A percentile compares a stretch with the other conserved stretches of the same genome.
Evolutionary conservation across 2,888 invertebrate genomes (phyloP).

Genomic region (Drosophila imparisetae): DNA sequence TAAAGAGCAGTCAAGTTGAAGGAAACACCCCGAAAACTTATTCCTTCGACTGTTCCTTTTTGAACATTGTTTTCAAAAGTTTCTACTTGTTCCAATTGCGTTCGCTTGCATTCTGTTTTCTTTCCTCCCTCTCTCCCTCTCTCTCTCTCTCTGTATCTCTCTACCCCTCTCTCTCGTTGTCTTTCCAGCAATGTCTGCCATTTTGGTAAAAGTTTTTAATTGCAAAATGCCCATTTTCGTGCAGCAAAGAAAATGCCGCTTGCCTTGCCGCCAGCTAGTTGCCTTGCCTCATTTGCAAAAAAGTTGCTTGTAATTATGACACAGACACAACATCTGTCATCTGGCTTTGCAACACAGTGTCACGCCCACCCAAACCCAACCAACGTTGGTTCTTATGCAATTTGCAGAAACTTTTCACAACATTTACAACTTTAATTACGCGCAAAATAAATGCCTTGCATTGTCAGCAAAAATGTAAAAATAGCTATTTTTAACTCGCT

Average conservation of each 20-base stretch:
- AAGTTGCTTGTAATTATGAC: slow-evolving; percentile 69
- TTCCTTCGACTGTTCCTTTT: slow-evolving; percentile 17
- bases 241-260: slow-evolving; percentile 18
- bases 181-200: slow-evolving; percentile 27
- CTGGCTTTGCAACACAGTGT: slow-evolving; percentile 23
- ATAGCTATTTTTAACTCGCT: slow-evolving; percentile 17
- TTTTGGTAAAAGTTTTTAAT: slow-evolving; percentile 67
- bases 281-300: slow-evolving; percentile 16
- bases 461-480: slow-evolving; percentile 31
- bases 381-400: slow-evolving; percentile 55
- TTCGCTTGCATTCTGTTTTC: not conserved
- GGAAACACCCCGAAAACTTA: slow-evolving; percentile 20
- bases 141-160: not conserved
- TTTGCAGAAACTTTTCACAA: slow-evolving; percentile 52
- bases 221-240: slow-evolving; percentile 60
- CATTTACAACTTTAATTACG: slow-evolving; percentile 71
- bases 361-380: slow-evolving; percentile 25
- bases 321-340: slow-evolving; percentile 62
- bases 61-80: slow-evolving; percentile 37
- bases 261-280: slow-evolving; percentile 5
- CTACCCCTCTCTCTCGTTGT: not conserved
- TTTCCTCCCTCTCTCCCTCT: not conserved
- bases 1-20: slow-evolving; percentile 40
- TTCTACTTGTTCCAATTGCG: slow-evolving; percentile 35
- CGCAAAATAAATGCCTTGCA: slow-evolving; percentile 45